phyloP scores from a whole-genome alignment of 2,888 invertebrate genomes.

The Ochropacha duplaris region DNA sequence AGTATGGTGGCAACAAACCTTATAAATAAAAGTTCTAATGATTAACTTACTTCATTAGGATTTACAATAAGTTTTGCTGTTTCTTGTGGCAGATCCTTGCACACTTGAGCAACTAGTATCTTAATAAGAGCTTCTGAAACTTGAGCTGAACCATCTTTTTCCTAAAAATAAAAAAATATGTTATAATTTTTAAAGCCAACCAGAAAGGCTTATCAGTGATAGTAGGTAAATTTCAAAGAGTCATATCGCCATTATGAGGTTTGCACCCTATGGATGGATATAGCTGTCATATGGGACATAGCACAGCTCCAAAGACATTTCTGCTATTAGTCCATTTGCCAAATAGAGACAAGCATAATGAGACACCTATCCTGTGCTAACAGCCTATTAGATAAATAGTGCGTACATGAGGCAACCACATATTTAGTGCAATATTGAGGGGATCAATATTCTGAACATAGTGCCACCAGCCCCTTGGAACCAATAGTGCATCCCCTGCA shows the following conservation, averaged over 20 bases:
- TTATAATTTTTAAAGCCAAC: too few relatives aligned
- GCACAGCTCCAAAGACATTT: too few relatives aligned
- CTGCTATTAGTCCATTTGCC: too few relatives aligned
- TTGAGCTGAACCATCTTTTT: constrained; percentile 73
- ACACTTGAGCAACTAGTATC: constrained; percentile 84
- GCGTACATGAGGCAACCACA: constrained; percentile 89
- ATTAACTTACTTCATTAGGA: constrained; percentile 85
- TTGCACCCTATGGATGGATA: too few relatives aligned
- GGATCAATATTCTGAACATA: constrained; percentile 94
- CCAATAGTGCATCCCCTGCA: constrained; percentile 93
- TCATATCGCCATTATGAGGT: too few relatives aligned
- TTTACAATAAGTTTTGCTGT: constrained; percentile 82
- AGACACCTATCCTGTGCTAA: neutral
- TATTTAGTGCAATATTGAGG: constrained; percentile 84
- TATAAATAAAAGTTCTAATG: too few relatives aligned
- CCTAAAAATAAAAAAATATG: constrained; percentile 55
- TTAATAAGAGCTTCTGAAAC: constrained; percentile 86
- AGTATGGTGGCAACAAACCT: too few relatives aligned
- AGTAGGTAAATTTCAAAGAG: too few relatives aligned
- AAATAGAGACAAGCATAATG: too few relatives aligned
- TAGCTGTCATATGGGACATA: too few relatives aligned
- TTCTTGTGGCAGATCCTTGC: constrained; percentile 77
- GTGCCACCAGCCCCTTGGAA: constrained; percentile 98
- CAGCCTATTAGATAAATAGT: neutral
- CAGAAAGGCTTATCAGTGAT: too few relatives aligned